These are phyloP conservation scores for Folsomia candida DNA, from an alignment of 2,888 invertebrate genomes.

Conservation along the genomic window DNA sequence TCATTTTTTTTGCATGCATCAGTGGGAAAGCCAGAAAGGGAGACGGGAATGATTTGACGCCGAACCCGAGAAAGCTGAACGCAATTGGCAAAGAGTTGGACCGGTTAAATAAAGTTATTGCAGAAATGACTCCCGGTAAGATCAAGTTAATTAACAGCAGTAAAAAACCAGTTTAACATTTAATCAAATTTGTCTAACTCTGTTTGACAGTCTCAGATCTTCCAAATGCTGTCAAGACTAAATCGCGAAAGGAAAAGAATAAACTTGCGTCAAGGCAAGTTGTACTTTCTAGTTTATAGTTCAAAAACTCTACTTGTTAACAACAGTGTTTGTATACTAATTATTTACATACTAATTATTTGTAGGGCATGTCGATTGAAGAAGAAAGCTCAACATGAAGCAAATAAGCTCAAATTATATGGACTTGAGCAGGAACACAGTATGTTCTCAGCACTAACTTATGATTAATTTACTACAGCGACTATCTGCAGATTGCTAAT, in stretches of 20 bases:
- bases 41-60: slow-evolving; percentile 95
- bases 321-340: background rate
- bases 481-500: background rate
- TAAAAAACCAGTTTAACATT: too few species aligned
- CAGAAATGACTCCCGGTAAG: slow-evolving; percentile 79
- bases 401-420: slow-evolving; percentile 91
- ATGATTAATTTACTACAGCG: background rate
- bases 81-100: slow-evolving; percentile 89
- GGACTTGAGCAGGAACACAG: slow-evolving; percentile 93
- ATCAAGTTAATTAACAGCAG: background rate
- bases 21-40: slow-evolving; percentile 91
- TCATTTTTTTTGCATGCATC: slow-evolving; percentile 29
- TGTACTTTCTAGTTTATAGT: too few species aligned
- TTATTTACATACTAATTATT: slow-evolving; percentile 21
- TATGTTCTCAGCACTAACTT: slow-evolving; percentile 59
- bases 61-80: slow-evolving; percentile 87
- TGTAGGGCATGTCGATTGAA: slow-evolving; percentile 87
- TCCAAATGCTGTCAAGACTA: slow-evolving; percentile 82
- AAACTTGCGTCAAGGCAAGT: slow-evolving; percentile 84
- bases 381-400: slow-evolving; percentile 98
- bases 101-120: slow-evolving; percentile 84
- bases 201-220: slow-evolving; percentile 91
- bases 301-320: background rate
- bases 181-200: too few species aligned
- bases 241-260: slow-evolving; percentile 96